Conservation (phyloP, 2,888 invertebrate genomes). For the Sabatieria punctata region DNA sequence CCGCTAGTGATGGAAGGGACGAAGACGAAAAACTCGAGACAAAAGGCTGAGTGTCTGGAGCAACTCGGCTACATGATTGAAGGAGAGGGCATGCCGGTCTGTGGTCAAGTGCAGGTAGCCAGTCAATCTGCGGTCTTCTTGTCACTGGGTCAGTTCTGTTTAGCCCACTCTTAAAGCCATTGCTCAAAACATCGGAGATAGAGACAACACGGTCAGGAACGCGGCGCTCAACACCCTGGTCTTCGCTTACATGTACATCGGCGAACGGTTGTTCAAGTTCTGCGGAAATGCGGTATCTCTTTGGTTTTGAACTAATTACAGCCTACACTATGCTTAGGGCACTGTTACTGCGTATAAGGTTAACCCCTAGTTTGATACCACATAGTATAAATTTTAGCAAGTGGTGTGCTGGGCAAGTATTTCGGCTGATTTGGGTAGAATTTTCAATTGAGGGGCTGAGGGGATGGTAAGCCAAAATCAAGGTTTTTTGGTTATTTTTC, state of each 20-base stretch:
- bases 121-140: constrained; percentile 7
- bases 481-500: too few relatives aligned
- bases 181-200: constrained; percentile 81
- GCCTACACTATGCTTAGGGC: too few relatives aligned
- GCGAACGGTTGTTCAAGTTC: constrained; percentile 74
- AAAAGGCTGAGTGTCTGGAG: constrained; percentile 85
- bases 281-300: constrained; percentile 81
- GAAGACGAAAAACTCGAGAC: constrained; percentile 88
- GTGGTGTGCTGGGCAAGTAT: too few relatives aligned
- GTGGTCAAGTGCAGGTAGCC: constrained; percentile 54
- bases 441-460: too few relatives aligned
- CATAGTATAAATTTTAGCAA: too few relatives aligned
- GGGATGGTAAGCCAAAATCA: too few relatives aligned
- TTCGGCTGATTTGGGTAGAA: too few relatives aligned
- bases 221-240: constrained; percentile 87
- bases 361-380: too few relatives aligned
- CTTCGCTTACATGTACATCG: constrained; percentile 69
- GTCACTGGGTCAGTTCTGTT: constrained; percentile 7
- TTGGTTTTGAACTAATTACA: constrained; percentile 12
- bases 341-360: too few relatives aligned
- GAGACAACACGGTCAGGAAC: constrained; percentile 85
- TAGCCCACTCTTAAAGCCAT: constrained; percentile 61
- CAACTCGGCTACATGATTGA: constrained; percentile 71
- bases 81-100: constrained; percentile 61
- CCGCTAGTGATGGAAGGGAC: constrained; percentile 79